Evolutionary conservation across 2,113 vertebrate species (phyloP).

Genomic region (Euleptes europaea): DNA sequence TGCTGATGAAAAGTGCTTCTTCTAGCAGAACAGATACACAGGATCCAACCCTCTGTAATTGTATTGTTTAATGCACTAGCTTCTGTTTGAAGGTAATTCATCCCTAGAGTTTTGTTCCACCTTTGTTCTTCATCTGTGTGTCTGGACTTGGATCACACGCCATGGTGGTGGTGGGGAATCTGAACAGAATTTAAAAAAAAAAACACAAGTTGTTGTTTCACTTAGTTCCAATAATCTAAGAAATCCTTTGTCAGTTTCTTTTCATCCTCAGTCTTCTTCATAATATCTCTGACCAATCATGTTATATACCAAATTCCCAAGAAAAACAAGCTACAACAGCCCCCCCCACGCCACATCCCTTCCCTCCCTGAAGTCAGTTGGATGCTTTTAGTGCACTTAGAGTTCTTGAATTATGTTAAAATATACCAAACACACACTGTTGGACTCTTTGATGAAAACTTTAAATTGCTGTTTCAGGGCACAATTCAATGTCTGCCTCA

Average conservation of each 20-base stretch:
- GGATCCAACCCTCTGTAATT: neutral
- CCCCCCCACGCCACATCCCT: conserved; percentile 8
- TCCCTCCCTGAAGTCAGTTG: conserved; percentile 53
- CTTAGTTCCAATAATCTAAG: neutral
- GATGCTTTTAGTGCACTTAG: conserved; percentile 66
- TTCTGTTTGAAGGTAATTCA: neutral
- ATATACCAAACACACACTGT: conserved; percentile 66
- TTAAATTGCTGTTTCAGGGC: conserved; percentile 69
- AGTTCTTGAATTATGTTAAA: conserved; percentile 71
- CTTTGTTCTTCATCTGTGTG: neutral
- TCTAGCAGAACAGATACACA: too few species aligned
- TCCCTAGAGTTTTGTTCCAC: neutral
- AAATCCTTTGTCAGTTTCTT: neutral
- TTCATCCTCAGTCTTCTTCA: conserved; percentile 1
- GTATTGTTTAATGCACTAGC: neutral
- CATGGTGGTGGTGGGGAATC: neutral
- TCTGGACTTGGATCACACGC: conserved; percentile 7
- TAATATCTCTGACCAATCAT: conserved; percentile 36
- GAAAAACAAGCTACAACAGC: conserved; percentile 43
- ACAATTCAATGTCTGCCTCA: conserved; percentile 67
- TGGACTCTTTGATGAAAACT: conserved; percentile 67
- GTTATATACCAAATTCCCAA: neutral
- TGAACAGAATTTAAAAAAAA: neutral
- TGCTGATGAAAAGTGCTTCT: too few species aligned
- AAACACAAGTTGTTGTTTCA: neutral